Conservation (phyloP, 2,797 vertebrate species). For the Spinus olivaceus region DNA sequence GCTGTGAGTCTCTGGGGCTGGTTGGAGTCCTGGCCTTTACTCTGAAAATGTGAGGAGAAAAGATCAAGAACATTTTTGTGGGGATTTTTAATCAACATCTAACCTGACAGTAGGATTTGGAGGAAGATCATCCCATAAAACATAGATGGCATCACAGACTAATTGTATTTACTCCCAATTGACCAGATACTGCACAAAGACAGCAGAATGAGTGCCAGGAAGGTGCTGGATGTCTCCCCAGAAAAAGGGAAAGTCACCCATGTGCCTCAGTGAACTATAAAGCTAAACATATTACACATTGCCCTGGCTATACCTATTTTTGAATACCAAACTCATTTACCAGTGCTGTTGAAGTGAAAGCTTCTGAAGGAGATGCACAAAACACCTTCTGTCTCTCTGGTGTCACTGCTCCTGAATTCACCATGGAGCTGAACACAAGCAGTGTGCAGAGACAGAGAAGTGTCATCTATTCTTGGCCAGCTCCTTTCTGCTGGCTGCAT, state of each 20-base stretch:
- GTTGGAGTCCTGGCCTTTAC: background rate
- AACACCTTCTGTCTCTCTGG: background rate
- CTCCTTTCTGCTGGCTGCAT: background rate
- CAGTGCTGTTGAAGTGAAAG: background rate
- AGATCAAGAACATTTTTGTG: background rate
- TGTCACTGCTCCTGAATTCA: background rate
- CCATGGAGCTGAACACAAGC: background rate
- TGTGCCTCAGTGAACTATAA: background rate
- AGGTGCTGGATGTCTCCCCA: background rate
- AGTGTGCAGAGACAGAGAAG: background rate
- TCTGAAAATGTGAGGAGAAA: background rate
- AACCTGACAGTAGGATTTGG: background rate
- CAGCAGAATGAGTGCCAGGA: background rate
- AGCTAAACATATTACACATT: background rate
- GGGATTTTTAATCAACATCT: background rate
- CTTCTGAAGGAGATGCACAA: background rate
- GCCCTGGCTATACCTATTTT: background rate
- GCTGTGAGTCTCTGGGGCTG: background rate
- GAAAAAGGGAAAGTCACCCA: background rate
- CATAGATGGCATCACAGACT: accelerated
- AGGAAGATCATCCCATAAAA: background rate
- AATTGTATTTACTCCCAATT: background rate
- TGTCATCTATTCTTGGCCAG: background rate
- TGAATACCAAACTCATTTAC: background rate
- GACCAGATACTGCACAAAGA: background rate